A percentile compares a stretch with the other conserved stretches of the same genome.
Conservation (phyloP, 2,797 vertebrate species). For the Enteromius treurensis region DNA sequence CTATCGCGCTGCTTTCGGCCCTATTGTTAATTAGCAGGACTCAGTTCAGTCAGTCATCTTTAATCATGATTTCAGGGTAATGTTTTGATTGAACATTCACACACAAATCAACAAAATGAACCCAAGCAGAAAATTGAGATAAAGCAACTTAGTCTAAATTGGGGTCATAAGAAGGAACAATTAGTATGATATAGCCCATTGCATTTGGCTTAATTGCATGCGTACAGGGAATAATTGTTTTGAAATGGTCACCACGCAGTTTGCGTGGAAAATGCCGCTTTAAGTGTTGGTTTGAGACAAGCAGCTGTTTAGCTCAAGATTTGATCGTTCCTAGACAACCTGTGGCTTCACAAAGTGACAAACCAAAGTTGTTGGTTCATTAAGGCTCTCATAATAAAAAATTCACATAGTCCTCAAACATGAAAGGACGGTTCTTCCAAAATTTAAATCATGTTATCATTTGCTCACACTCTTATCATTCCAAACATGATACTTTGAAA, state of each 20-base stretch:
- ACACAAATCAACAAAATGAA: constrained; percentile 99
- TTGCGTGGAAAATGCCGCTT: constrained; percentile 46
- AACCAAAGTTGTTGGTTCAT: neutral
- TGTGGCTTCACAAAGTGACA: neutral
- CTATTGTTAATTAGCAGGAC: constrained; percentile 72
- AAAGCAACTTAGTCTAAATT: constrained; percentile 98
- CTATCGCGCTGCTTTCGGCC: constrained; percentile 70
- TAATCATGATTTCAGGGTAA: constrained; percentile 91
- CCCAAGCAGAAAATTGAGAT: constrained; percentile 99
- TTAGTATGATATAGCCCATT: constrained; percentile 96
- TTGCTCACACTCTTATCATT: neutral
- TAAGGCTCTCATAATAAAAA: neutral
- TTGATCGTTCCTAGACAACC: neutral
- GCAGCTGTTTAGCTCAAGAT: neutral
- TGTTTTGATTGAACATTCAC: constrained; percentile 87
- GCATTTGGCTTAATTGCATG: constrained; percentile 94
- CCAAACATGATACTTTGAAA: neutral
- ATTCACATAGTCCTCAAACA: neutral
- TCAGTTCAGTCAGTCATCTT: constrained; percentile 84
- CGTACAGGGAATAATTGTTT: constrained; percentile 83
- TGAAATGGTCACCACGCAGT: constrained; percentile 62
- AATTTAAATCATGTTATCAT: neutral
- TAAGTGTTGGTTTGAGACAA: constrained; percentile 31
- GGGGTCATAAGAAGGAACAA: constrained; percentile 96
- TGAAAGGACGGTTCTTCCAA: neutral